Evolutionary conservation across 2,113 vertebrate species (phyloP).

Genomic region (Tauraco erythrolophus): DNA sequence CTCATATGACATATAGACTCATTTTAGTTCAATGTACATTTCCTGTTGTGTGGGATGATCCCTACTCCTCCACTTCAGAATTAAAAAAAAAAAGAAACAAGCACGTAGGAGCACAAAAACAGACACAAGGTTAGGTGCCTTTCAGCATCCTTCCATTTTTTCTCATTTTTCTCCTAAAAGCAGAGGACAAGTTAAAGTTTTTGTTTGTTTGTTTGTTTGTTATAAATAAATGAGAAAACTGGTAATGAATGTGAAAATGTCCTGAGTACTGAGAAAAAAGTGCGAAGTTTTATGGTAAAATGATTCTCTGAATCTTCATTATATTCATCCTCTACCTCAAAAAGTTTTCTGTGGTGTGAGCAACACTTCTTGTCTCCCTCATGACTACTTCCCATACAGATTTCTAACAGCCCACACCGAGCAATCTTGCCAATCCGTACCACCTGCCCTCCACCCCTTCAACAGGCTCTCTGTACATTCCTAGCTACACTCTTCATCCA

Average conservation of each 20-base stretch:
- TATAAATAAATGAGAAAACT: not conserved
- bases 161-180: not conserved
- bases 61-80: not conserved
- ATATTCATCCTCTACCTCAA: slow-evolving; percentile 1
- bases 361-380: slow-evolving; percentile 19
- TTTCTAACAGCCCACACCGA: slow-evolving; percentile 59
- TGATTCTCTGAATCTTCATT: not conserved
- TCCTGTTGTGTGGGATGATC: slow-evolving; percentile 39
- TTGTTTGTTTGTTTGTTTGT: not conserved
- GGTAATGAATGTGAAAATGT: not conserved
- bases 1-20: not conserved
- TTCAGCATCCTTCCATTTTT: not conserved
- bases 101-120: not conserved
- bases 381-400: slow-evolving; percentile 29
- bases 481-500: slow-evolving; percentile 50
- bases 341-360: slow-evolving; percentile 12
- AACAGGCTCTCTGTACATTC: slow-evolving; percentile 64
- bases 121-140: not conserved
- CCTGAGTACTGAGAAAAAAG: not conserved
- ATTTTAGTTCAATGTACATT: not conserved
- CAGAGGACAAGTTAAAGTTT: not conserved
- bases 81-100: not conserved
- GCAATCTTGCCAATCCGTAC: slow-evolving; percentile 39
- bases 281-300: not conserved
- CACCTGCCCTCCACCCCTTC: slow-evolving; percentile 73